These are phyloP conservation scores for Esox masquinongy DNA, from an alignment of 2,797 vertebrate genomes.

Conservation along the genomic window DNA sequence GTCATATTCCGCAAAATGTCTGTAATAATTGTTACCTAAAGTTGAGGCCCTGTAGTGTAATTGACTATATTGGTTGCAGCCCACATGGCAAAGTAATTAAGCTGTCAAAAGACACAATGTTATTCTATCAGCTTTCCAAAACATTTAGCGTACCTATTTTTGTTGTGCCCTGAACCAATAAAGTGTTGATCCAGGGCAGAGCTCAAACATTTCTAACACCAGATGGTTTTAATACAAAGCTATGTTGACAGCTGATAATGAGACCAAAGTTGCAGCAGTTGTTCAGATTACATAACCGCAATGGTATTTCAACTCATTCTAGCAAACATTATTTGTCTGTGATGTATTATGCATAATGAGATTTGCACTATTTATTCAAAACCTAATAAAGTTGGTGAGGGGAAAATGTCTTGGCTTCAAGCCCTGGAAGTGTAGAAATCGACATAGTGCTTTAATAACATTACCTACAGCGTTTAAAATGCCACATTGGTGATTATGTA, in stretches of 20 bases:
- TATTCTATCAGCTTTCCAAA: constrained; percentile 6
- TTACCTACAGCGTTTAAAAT: background rate
- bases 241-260: constrained; percentile 39
- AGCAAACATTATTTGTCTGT: constrained; percentile 42
- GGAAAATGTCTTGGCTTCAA: constrained; percentile 38
- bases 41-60: background rate
- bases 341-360: constrained; percentile 47
- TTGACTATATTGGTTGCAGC: background rate
- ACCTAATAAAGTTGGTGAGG: constrained; percentile 46
- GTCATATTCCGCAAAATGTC: background rate
- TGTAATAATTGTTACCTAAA: background rate
- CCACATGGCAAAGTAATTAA: constrained; percentile 1
- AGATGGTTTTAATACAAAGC: constrained; percentile 22
- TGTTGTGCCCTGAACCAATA: background rate
- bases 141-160: background rate
- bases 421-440: constrained; percentile 15
- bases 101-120: constrained; percentile 6
- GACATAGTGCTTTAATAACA: constrained; percentile 13
- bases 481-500: background rate
- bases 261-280: constrained; percentile 42
- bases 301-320: constrained; percentile 40
- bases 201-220: background rate
- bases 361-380: constrained; percentile 36
- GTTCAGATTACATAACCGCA: constrained; percentile 45
- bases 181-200: constrained; percentile 9